These are phyloP conservation scores for Clostera curtula DNA, from an alignment of 2,888 invertebrate genomes.

Conservation along the genomic window DNA sequence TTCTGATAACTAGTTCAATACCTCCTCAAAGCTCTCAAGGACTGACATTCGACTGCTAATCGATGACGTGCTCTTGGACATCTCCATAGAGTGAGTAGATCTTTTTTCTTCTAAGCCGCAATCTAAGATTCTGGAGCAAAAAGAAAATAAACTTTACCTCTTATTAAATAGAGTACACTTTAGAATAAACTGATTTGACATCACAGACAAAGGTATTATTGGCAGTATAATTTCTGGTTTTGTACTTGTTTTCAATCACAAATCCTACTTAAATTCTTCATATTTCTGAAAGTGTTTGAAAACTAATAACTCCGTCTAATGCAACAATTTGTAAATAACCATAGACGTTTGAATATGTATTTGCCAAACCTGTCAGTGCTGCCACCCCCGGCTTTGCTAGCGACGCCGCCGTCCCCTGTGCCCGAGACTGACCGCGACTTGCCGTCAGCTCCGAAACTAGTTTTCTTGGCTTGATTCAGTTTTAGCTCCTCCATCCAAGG, in stretches of 20 bases:
- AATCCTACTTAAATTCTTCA: no score
- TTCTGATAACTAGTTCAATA: slow-evolving; percentile 12
- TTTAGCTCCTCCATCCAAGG: slow-evolving; percentile 90
- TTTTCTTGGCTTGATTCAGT: slow-evolving; percentile 82
- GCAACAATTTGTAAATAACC: no score
- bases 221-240: no score
- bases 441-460: slow-evolving; percentile 52
- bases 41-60: slow-evolving; percentile 63
- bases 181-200: no score
- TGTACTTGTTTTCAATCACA: no score
- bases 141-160: slow-evolving; percentile 2
- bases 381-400: slow-evolving; percentile 34
- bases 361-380: slow-evolving; percentile 53
- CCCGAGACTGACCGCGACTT: slow-evolving; percentile 46
- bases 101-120: slow-evolving; percentile 60
- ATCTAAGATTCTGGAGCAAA: slow-evolving; percentile 51
- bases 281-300: no score
- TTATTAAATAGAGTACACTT: no score
- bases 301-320: no score
- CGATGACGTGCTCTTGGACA: slow-evolving; percentile 70
- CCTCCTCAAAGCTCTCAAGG: slow-evolving; percentile 61
- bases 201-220: no score
- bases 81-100: slow-evolving; percentile 63
- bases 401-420: slow-evolving; percentile 27
- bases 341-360: neutral